Percentiles rank a stretch among this genome's conserved stretches.
Conservation (phyloP, 1,140 invertebrate species). For the Mamestra configurata region DNA sequence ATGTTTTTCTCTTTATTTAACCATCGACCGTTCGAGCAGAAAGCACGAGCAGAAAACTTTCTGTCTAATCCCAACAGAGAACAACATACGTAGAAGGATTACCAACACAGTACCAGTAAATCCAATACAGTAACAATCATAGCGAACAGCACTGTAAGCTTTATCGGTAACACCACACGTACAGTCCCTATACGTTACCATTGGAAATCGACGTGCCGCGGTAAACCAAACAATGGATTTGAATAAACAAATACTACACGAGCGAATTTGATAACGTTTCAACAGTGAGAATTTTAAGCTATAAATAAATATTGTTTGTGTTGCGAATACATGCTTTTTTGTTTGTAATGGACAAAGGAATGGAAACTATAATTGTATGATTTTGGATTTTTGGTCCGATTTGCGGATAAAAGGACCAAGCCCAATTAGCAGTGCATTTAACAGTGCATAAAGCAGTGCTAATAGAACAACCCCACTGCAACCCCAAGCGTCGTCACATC, state of each 20-base stretch:
- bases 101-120: not conserved
- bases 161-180: not conserved
- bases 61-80: not conserved
- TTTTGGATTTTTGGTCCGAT: no score
- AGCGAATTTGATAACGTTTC: constrained; percentile 13
- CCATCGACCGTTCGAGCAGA: no score
- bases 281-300: not conserved
- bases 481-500: no score
- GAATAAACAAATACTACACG: constrained; percentile 19
- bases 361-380: no score
- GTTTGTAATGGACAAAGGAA: not conserved
- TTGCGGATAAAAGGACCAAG: no score
- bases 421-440: no score
- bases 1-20: no score
- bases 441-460: no score
- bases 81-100: not conserved
- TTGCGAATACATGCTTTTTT: no score
- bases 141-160: not conserved
- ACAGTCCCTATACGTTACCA: constrained; percentile 1
- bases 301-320: not conserved
- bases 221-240: constrained; percentile 29
- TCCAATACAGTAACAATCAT: not conserved
- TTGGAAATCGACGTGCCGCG: constrained; percentile 13
- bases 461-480: no score
- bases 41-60: not conserved